Base-by-base conservation (phyloP, 2,888 invertebrate genomes). In the Beris chalybata region DNA sequence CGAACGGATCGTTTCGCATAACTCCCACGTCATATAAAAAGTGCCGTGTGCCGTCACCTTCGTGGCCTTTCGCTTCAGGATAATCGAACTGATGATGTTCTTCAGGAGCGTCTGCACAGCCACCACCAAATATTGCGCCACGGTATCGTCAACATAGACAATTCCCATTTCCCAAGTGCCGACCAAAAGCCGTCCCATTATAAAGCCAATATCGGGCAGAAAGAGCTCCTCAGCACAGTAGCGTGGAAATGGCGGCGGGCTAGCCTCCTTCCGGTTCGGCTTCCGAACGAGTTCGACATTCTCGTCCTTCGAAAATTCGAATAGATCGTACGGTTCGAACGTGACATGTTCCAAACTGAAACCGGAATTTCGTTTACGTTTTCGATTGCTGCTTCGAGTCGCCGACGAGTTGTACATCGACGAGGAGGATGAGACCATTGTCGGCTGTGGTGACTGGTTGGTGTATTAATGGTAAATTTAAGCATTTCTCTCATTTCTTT, bases 101-200 rank as follows among this genome's bases (percentile, higher is more conserved):
- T 94, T 94, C 1, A 95, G 83, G 74, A 93, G 90, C 69, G 87
- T 85, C 79, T 90, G 89, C 1, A 93, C 89, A 2, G 93, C 92
- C 53, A 88, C 86, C 47, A 92, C 89, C 57, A 95, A 85, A n/a
- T 92, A 83, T 69, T 91, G 90, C 0, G 93, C 91, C 4, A 93
- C 92, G 70, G 85, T 87, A 74, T 93, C 92, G 69, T 93, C 91
- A 4, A 91, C 91, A 6, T 92, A 91, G 71, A 93, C 89, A 50
- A 96, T 84, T 0, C 93, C 94, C 57, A 88, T 86, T 75, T 95
- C 94, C 95, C 95, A 95, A 5, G 94, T 93, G 4, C 91, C 89
- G 9, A 95, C 84, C 79, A 93, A 86, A 73, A 95, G 87, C 67
- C 94, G 83, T 0, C 93, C 92, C 69, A 91, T 85, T 5, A 95